Conservation (phyloP, 2,797 vertebrate species). For the Antennarius maculatus region DNA sequence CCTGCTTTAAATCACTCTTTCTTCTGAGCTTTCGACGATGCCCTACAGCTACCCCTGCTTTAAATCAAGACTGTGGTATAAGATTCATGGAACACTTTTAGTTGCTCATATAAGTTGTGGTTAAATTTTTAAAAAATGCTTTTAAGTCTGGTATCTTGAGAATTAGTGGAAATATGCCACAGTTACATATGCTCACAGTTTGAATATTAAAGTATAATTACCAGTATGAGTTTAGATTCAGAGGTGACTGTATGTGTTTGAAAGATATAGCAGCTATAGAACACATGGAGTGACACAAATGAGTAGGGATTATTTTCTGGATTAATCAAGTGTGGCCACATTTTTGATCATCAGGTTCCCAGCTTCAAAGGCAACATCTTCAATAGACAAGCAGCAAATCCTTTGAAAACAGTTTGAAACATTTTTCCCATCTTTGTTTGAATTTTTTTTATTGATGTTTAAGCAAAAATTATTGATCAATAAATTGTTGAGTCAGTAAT, state of each 20-base stretch:
- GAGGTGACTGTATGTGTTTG: neutral
- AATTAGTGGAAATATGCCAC: neutral
- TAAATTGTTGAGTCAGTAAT: neutral
- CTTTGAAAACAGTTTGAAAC: too few species aligned
- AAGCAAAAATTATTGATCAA: too few species aligned
- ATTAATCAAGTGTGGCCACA: too few species aligned
- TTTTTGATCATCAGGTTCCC: too few species aligned
- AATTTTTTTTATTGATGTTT: too few species aligned
- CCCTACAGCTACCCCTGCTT: slow-evolving; percentile 9
- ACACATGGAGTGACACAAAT: neutral
- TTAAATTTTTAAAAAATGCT: neutral
- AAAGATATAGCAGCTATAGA: neutral
- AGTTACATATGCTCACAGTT: neutral
- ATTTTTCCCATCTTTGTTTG: too few species aligned
- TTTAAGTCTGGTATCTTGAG: neutral
- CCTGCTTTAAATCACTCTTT: slow-evolving; percentile 37
- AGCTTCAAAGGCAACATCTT: too few species aligned
- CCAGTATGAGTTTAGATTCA: neutral
- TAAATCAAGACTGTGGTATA: slow-evolving; percentile 18
- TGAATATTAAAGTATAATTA: neutral
- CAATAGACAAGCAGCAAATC: too few species aligned
- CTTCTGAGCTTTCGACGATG: slow-evolving; percentile 17
- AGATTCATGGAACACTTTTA: slow-evolving; percentile 37
- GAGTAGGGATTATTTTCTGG: too few species aligned
- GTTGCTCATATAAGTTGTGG: neutral